phyloP scores from a whole-genome alignment of 2,113 vertebrate genomes.

The Ptyas mucosa region DNA sequence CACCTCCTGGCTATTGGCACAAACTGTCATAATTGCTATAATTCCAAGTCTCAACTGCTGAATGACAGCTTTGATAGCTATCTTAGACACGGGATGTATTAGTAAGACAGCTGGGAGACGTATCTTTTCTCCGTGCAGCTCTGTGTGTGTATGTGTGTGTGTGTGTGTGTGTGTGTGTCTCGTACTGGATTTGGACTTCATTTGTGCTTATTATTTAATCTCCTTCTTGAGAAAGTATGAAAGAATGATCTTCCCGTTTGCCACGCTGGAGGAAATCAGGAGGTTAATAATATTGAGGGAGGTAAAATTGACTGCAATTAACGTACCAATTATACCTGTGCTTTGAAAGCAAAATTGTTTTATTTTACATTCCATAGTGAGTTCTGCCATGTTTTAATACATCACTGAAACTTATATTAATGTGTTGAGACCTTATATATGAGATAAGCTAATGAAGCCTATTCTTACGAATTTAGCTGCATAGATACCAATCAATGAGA shows the following conservation, averaged over 20 bases:
- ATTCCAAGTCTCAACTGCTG: constrained; percentile 75
- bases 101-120: constrained; percentile 69
- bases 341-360: constrained; percentile 70
- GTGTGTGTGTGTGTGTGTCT: constrained; percentile 37
- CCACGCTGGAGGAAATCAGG: constrained; percentile 72
- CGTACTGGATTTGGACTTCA: constrained; percentile 73
- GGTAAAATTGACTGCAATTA: constrained; percentile 73
- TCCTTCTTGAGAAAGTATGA: constrained; percentile 69
- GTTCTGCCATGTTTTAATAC: constrained; percentile 50
- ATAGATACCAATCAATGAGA: constrained; percentile 28
- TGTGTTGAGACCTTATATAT: constrained; percentile 37
- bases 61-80: constrained; percentile 74
- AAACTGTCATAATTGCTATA: constrained; percentile 82
- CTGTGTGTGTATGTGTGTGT: constrained; percentile 39
- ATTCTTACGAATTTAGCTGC: background rate
- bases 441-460: constrained; percentile 27
- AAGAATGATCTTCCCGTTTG: constrained; percentile 72
- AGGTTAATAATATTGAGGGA: constrained; percentile 78
- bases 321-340: constrained; percentile 72
- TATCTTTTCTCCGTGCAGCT: constrained; percentile 49
- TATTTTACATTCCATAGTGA: constrained; percentile 64
- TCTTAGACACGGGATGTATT: constrained; percentile 64
- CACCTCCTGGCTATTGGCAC: constrained; percentile 78
- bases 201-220: constrained; percentile 76
- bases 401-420: constrained; percentile 40